A percentile compares a stretch with the other conserved stretches of the same genome.
Evolutionary conservation across 2,113 vertebrate genomes (phyloP).

Genomic region (Corythornis madagascariensis): DNA sequence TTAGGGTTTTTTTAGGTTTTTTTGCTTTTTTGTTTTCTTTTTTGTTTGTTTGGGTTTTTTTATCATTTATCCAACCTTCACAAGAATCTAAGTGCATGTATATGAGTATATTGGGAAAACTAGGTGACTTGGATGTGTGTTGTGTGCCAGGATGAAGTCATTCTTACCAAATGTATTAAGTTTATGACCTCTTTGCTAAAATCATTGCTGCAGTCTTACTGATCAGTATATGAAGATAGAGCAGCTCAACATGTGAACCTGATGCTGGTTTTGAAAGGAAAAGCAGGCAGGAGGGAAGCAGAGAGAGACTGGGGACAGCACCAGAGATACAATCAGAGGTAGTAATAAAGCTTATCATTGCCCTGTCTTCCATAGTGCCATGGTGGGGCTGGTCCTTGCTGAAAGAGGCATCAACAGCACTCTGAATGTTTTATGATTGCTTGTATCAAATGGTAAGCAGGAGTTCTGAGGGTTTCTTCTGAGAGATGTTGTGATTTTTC

Average conservation of each 20-base stretch:
- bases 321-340: too few species aligned
- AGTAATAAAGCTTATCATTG: neutral
- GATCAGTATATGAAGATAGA: neutral
- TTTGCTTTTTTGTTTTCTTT: too few species aligned
- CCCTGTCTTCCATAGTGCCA: neutral
- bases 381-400: neutral
- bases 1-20: too few species aligned
- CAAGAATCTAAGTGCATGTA: neutral
- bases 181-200: neutral
- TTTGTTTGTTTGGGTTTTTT: neutral
- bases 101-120: neutral
- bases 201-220: neutral
- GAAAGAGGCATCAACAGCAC: accelerated
- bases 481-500: neutral
- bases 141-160: neutral
- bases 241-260: neutral
- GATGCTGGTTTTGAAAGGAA: neutral
- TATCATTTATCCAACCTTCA: neutral
- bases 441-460: neutral
- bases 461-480: neutral
- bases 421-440: neutral
- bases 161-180: neutral
- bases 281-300: neutral
- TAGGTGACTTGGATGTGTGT: neutral
- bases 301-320: accelerated